Base-by-base conservation (phyloP, 1,140 invertebrate species). In the Augochlora pura region DNA sequence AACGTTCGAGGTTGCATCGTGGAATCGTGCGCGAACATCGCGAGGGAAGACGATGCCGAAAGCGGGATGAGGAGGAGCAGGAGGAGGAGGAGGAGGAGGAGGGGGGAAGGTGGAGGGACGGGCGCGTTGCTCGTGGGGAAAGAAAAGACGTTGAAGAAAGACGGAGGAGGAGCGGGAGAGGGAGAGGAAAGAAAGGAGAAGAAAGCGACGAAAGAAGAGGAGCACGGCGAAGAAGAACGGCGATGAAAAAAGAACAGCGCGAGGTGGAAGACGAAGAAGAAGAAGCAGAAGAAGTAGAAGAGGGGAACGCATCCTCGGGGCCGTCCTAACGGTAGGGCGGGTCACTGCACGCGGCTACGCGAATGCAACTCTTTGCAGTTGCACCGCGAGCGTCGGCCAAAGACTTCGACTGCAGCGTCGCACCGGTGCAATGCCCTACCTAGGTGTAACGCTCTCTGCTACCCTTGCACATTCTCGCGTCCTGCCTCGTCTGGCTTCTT, bases 281-380 rank as follows among this genome's bases (percentile, higher is more conserved):
- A 88, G 79, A 84, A 71, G 69, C 84, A 54, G 81, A 72, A 52
- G 74, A 82, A 69, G 78, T 63, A 70, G 81, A 83, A 82, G 85
- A 80, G 83, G 82, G 84, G 79, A 86, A 90, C 80, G 88, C 88
- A 91, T 91, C 91, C 89, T 91, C 91, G 92, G 92, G 92, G 92
- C 92, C 92, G 91, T 93, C 91, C 92, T 93, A 93, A 93, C 92
- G 92, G 92, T 93, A 93, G 92, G 92, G 92, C 92, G 92, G 92
- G 92, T 93, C 92, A 93, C 92, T 93, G 92, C 90, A 93, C 92
- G 91, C 92, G 91, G 88, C 84, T 88, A 87, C 84, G 89, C 89
- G 89, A 92, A 81, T 86, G 90, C 88, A 90, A 89, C 89, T 89
- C 87, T 86, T 88, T 85, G 87, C 87, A 86, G 86, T 86, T 86